These are phyloP conservation scores for Drosophila rubida DNA, from an alignment of 2,888 invertebrate genomes.

Conservation along the genomic window DNA sequence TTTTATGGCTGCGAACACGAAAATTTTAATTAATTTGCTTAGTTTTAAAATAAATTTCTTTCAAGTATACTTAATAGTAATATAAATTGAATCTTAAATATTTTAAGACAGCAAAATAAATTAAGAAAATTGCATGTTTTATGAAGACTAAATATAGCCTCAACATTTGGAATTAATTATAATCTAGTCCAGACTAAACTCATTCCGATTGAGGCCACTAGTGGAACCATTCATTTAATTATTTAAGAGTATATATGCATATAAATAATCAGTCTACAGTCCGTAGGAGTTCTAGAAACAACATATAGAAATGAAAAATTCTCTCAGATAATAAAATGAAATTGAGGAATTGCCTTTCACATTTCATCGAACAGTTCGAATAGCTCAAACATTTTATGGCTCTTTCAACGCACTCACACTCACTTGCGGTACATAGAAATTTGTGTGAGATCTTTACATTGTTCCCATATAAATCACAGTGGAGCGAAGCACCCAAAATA, in stretches of 20 bases:
- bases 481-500: slow-evolving; percentile 30
- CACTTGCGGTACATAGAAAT: not conserved
- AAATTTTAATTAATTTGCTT: not conserved
- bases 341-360: slow-evolving; percentile 73
- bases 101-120: too few species aligned
- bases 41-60: not conserved
- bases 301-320: slow-evolving; percentile 9
- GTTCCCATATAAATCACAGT: slow-evolving; percentile 75
- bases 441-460: slow-evolving; percentile 31
- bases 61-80: not conserved
- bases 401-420: slow-evolving; percentile 46
- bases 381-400: slow-evolving; percentile 72
- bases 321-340: slow-evolving; percentile 69
- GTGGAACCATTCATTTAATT: not conserved
- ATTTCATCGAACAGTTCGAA: slow-evolving; percentile 60
- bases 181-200: not conserved
- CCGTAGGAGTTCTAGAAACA: slow-evolving; percentile 16
- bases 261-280: not conserved
- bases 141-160: not conserved
- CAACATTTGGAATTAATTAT: not conserved
- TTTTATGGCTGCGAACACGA: not conserved
- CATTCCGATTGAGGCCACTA: not conserved
- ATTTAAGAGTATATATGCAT: not conserved
- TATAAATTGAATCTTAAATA: not conserved
- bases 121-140: not conserved